Evolutionary conservation across 2,888 invertebrate species (phyloP).

Genomic region (Drosophila crucigera): DNA sequence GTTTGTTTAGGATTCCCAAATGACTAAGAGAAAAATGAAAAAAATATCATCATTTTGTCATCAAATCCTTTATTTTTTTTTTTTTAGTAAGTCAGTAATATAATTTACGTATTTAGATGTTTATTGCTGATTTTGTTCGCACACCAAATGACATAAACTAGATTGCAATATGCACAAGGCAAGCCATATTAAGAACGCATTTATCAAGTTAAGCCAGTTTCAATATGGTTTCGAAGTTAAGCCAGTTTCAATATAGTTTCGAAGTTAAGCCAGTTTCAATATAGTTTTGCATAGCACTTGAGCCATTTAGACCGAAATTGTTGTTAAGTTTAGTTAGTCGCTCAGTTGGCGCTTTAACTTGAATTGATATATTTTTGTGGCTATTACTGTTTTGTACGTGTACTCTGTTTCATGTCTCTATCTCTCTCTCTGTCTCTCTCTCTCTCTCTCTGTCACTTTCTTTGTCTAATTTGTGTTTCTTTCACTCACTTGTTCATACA

Average conservation of each 20-base stretch:
- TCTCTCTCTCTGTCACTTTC: neutral
- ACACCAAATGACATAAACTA: neutral
- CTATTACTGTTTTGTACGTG: neutral
- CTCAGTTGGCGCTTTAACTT: neutral
- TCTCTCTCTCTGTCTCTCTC: slow-evolving; percentile 44
- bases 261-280: no score
- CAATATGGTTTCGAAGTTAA: neutral
- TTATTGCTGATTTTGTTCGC: neutral
- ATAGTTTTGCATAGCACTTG: neutral
- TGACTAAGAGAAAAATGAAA: neutral
- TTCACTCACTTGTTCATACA: slow-evolving; percentile 38
- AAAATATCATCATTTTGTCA: neutral
- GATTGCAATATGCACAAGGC: neutral
- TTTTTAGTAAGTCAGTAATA: neutral
- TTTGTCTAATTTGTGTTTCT: slow-evolving; percentile 41
- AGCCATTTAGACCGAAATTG: neutral
- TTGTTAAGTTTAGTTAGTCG: neutral
- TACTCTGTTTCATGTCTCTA: slow-evolving; percentile 32
- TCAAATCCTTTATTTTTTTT: neutral
- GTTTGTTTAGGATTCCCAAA: neutral
- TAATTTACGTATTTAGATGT: neutral
- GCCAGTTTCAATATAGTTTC: neutral
- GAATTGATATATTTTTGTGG: neutral
- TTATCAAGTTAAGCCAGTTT: neutral
- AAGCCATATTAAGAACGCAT: neutral